Base-by-base conservation (phyloP, 2,888 invertebrate genomes). In the Pammene aurita region DNA sequence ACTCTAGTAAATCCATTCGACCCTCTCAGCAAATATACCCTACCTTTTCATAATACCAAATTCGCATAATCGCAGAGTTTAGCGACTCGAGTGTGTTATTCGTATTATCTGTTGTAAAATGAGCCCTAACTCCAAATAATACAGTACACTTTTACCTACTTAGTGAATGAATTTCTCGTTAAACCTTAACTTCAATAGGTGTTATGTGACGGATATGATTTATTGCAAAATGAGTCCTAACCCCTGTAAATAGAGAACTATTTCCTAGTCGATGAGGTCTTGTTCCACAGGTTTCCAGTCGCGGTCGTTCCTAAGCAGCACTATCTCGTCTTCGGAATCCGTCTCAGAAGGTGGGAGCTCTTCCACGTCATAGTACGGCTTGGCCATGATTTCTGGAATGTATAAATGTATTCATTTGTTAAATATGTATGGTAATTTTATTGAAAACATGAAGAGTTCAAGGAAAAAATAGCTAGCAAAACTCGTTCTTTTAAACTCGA, bases 301-400 rank as follows among this genome's bases (percentile, higher is more conserved):
- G 5, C 84, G 77, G 57, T 88, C 90, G 5, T 91, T 89, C 48
- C 89, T 82, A 9, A 94, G 87, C 50, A 94, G 86, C 6, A 94
- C 94, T 9, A 94, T 88, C 67, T 94, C 94, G 64, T 94, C 94
- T 71, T 93, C 94, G 0, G 93, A 92, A 62, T 94, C 94, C 0
- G 93, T 93, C 41, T 94, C 89, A 0, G 94, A 93, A 0, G 93
- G 93, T 0, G 93, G 93, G 16, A 95, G 86, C 5, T 95, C 94
- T 54, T 96, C 95, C 38, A 95, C 95, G 74, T 96, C 96, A 76
- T 93, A 96, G 82, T 96, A 96, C 0, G 96, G 96, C 77, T 94
- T 93, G 48, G 86, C 82, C 10, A 92, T 81, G 63, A 92, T 78
- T 78, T 91, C 88, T 91, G 84, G 4, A 78, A 78, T 16, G 6